These are phyloP conservation scores for Leucoptera coffeella DNA, from an alignment of 2,888 invertebrate genomes.

Conservation along the genomic window DNA sequence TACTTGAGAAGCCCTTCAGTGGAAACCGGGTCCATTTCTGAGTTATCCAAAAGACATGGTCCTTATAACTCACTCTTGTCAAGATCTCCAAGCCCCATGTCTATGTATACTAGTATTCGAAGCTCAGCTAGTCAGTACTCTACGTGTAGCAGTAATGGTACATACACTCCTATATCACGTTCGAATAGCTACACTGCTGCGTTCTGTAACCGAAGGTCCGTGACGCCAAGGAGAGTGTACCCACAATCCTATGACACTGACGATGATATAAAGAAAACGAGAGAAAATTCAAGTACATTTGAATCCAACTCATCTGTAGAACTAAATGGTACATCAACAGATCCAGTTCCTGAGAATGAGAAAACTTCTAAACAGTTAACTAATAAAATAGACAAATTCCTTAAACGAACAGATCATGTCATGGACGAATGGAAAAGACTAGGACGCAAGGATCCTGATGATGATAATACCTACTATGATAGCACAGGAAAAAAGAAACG, in stretches of 20 bases:
- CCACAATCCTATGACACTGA: slow-evolving; percentile 55
- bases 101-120: slow-evolving; percentile 24
- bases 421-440: slow-evolving; percentile 80
- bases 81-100: slow-evolving; percentile 55
- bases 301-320: slow-evolving; percentile 78
- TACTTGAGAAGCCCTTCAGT: slow-evolving; percentile 34
- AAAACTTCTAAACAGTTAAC: slow-evolving; percentile 73
- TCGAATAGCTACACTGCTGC: slow-evolving; percentile 35
- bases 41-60: slow-evolving; percentile 32
- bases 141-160: slow-evolving; percentile 40
- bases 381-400: slow-evolving; percentile 71
- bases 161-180: slow-evolving; percentile 31
- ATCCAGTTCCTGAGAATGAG: slow-evolving; percentile 63
- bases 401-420: slow-evolving; percentile 78
- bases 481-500: slow-evolving; percentile 17
- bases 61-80: slow-evolving; percentile 25
- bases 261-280: slow-evolving; percentile 46
- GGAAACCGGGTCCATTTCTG: slow-evolving; percentile 44
- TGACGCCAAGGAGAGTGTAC: slow-evolving; percentile 60
- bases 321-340: slow-evolving; percentile 66
- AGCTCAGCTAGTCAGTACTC: slow-evolving; percentile 40
- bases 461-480: slow-evolving; percentile 22
- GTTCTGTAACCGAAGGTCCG: slow-evolving; percentile 29
- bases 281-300: slow-evolving; percentile 63
- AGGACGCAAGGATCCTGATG: slow-evolving; percentile 55